Percentiles rank a stretch among this genome's conserved stretches.
phyloP scores from a whole-genome alignment of 1,140 invertebrate species.

The Drosophila truncata region DNA sequence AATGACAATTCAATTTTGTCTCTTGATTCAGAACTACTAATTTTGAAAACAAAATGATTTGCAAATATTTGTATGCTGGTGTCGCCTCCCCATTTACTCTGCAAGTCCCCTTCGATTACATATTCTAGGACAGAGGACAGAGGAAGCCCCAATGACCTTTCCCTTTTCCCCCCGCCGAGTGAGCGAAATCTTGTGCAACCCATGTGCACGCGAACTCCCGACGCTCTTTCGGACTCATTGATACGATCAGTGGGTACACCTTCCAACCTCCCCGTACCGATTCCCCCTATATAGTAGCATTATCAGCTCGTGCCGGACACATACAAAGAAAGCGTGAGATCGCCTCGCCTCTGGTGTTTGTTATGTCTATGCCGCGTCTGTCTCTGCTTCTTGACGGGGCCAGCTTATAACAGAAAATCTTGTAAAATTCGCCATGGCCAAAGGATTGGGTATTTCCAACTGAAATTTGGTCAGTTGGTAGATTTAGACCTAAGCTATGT shows the following conservation, averaged over 20 bases:
- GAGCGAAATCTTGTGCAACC: constrained; percentile 37
- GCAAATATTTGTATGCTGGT: constrained; percentile 20
- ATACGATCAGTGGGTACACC: constrained; percentile 18
- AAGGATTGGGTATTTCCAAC: constrained; percentile 23
- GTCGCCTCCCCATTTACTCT: background rate
- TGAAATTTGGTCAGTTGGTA: constrained; percentile 37
- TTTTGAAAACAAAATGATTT: constrained; percentile 40
- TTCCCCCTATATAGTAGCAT: constrained; percentile 7
- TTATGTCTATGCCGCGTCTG: constrained; percentile 27
- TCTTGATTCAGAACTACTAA: constrained; percentile 7
- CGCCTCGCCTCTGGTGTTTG: constrained; percentile 27
- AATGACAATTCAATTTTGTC: constrained; percentile 22
- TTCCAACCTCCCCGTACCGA: background rate
- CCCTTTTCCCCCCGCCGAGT: constrained; percentile 12
- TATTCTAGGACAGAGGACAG: background rate
- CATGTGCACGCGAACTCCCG: constrained; percentile 4
- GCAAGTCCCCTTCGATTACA: constrained; percentile 44
- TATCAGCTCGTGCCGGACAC: constrained; percentile 33
- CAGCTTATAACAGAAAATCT: constrained; percentile 64
- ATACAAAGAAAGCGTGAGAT: constrained; percentile 25
- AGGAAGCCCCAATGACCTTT: constrained; percentile 51
- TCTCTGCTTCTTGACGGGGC: constrained; percentile 21
- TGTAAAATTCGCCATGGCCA: constrained; percentile 65
- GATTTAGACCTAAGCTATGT: background rate
- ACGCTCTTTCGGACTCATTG: constrained; percentile 22